A percentile compares a stretch with the other conserved stretches of the same genome.
Evolutionary conservation across 1,140 invertebrate species (phyloP).

Genomic region (Periplaneta americana): DNA sequence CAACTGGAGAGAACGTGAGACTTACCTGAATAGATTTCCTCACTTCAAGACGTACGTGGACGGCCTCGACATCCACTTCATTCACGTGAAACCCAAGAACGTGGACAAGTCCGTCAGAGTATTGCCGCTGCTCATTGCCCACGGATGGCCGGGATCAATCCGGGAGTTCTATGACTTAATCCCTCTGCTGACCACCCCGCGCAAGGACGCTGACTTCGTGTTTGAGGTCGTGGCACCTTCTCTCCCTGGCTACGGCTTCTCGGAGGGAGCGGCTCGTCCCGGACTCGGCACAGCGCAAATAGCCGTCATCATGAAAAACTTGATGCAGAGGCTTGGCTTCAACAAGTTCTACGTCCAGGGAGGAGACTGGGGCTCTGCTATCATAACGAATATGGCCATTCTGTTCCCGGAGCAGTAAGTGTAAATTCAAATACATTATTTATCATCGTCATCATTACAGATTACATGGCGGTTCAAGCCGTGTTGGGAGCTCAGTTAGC

Average conservation of each 20-base stretch:
- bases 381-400: constrained; percentile 51
- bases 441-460: too few species aligned
- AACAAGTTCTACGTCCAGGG: constrained; percentile 77
- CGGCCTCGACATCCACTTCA: constrained; percentile 71
- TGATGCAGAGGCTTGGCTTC: constrained; percentile 76
- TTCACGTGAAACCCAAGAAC: constrained; percentile 53
- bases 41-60: constrained; percentile 61
- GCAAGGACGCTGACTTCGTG: constrained; percentile 52
- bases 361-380: constrained; percentile 58
- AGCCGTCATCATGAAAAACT: constrained; percentile 67
- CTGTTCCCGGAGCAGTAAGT: constrained; percentile 58
- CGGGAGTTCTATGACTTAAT: constrained; percentile 66
- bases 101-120: constrained; percentile 47
- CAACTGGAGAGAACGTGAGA: constrained; percentile 63
- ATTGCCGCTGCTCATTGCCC: constrained; percentile 52
- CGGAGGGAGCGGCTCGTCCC: constrained; percentile 48
- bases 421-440: too few species aligned
- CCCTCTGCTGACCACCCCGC: constrained; percentile 55
- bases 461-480: too few species aligned
- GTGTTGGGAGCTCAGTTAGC: too few species aligned
- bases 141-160: constrained; percentile 89
- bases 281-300: constrained; percentile 58
- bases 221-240: constrained; percentile 77
- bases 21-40: constrained; percentile 59
- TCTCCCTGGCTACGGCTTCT: constrained; percentile 81